A percentile compares a stretch with the other conserved stretches of the same genome.
Conservation (phyloP, 1,140 invertebrate genomes). For the Diorhabda sublineata region DNA sequence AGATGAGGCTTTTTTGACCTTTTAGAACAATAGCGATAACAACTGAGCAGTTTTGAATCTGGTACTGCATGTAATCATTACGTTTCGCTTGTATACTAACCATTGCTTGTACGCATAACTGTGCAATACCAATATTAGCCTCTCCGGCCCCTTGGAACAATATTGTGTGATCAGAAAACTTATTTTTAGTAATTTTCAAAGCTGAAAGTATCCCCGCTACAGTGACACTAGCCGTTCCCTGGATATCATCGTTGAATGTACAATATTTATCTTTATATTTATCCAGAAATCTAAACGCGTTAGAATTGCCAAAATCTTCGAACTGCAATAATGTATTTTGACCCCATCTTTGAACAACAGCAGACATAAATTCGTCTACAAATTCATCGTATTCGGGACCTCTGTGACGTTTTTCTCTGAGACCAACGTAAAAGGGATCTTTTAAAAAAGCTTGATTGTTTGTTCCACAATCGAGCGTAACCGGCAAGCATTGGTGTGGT, state of each 20-base stretch:
- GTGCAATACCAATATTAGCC: constrained; percentile 71
- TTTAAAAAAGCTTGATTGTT: constrained; percentile 81
- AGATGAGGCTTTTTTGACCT: too few species aligned
- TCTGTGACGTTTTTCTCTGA: constrained; percentile 74
- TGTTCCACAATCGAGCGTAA: constrained; percentile 90
- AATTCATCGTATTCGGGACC: constrained; percentile 87
- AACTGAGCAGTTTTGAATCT: too few species aligned
- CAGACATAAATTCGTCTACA: constrained; percentile 96
- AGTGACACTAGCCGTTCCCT: constrained; percentile 86
- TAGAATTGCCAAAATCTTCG: constrained; percentile 91
- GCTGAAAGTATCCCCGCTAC: constrained; percentile 87
- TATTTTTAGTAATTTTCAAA: constrained; percentile 69
- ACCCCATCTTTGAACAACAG: constrained; percentile 80
- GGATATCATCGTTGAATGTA: constrained; percentile 96
- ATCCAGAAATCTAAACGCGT: constrained; percentile 80
- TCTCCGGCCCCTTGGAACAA: constrained; percentile 92
- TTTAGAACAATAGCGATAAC: too few species aligned
- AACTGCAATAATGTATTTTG: constrained; percentile 84
- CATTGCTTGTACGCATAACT: constrained; percentile 84
- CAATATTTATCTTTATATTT: constrained; percentile 84
- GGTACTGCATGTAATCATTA: too few species aligned
- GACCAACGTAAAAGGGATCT: constrained; percentile 90
- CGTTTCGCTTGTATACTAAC: constrained; percentile 44
- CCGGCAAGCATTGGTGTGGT: constrained; percentile 87
- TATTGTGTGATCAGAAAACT: constrained; percentile 75